Percentiles rank a stretch among this genome's conserved stretches.
phyloP scores from a whole-genome alignment of 2,888 invertebrate species.

The Quadroppia sp. region DNA sequence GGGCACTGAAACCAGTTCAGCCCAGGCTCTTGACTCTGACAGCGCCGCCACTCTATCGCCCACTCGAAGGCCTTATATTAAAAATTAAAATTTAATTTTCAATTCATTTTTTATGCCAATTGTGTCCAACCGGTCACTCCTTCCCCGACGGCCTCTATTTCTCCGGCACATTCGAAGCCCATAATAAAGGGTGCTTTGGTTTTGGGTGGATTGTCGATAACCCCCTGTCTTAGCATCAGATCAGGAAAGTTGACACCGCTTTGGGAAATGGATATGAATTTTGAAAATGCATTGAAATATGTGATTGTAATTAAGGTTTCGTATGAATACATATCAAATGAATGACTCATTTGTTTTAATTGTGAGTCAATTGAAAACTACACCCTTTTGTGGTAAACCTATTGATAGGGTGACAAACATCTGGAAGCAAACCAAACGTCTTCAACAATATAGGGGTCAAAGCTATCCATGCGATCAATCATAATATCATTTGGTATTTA shows the following conservation, averaged over 20 bases:
- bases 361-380: slow-evolving; percentile 12
- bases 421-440: background rate
- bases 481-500: background rate
- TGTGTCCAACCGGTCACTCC: slow-evolving; percentile 74
- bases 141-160: slow-evolving; percentile 71
- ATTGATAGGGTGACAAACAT: too few relatives aligned
- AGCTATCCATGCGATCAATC: background rate
- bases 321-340: background rate
- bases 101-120: slow-evolving; percentile 47
- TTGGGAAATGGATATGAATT: too few relatives aligned
- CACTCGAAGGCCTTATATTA: slow-evolving; percentile 49
- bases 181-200: slow-evolving; percentile 70
- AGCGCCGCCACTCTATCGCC: slow-evolving; percentile 67
- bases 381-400: slow-evolving; percentile 30
- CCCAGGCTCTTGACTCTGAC: slow-evolving; percentile 79
- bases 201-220: slow-evolving; percentile 80
- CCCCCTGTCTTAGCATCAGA: slow-evolving; percentile 79
- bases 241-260: slow-evolving; percentile 87
- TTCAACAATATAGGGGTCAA: slow-evolving; percentile 13
- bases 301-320: background rate
- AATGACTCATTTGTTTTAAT: slow-evolving; percentile 31
- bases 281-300: background rate
- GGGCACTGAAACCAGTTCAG: slow-evolving; percentile 74
- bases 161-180: slow-evolving; percentile 82
- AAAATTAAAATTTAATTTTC: background rate